A percentile compares a stretch with the other conserved stretches of the same genome.
These are phyloP conservation scores for Mellivora capensis DNA, from an alignment of 2,113 vertebrate species.

Conservation along the genomic window DNA sequence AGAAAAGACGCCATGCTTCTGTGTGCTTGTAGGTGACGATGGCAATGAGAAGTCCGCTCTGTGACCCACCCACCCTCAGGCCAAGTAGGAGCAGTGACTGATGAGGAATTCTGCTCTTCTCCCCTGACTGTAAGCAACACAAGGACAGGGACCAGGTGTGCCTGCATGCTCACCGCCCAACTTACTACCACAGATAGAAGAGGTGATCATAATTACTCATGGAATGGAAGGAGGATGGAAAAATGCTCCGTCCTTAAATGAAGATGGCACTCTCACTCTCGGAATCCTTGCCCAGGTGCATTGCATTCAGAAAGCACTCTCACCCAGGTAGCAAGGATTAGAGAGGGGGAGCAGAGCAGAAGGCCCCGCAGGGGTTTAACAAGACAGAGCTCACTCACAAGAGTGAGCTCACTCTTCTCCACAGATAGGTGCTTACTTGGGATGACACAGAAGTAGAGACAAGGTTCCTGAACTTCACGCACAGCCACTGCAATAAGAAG, in stretches of 20 bases:
- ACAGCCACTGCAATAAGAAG: background rate
- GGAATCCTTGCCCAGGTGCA: constrained; percentile 48
- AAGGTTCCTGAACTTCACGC: background rate
- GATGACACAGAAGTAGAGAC: background rate
- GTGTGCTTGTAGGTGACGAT: background rate
- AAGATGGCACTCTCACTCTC: background rate
- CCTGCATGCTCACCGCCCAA: background rate
- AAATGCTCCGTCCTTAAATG: background rate
- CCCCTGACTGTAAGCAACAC: background rate
- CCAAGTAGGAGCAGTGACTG: background rate
- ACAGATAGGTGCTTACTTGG: background rate
- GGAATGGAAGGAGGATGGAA: background rate
- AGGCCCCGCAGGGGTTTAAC: background rate
- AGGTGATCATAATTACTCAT: background rate
- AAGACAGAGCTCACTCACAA: too few species aligned
- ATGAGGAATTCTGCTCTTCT: background rate
- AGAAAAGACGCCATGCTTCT: background rate
- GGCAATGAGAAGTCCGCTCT: background rate
- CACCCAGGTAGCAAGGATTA: constrained; percentile 53
- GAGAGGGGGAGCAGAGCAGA: background rate
- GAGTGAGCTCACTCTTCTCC: background rate
- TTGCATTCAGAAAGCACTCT: constrained; percentile 43
- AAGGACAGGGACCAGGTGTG: background rate
- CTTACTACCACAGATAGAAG: background rate
- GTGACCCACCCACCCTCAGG: background rate